A percentile compares a stretch with the other conserved stretches of the same genome.
Evolutionary conservation across 2,113 vertebrate species (phyloP).

Genomic region (Cinclus mexicanus): DNA sequence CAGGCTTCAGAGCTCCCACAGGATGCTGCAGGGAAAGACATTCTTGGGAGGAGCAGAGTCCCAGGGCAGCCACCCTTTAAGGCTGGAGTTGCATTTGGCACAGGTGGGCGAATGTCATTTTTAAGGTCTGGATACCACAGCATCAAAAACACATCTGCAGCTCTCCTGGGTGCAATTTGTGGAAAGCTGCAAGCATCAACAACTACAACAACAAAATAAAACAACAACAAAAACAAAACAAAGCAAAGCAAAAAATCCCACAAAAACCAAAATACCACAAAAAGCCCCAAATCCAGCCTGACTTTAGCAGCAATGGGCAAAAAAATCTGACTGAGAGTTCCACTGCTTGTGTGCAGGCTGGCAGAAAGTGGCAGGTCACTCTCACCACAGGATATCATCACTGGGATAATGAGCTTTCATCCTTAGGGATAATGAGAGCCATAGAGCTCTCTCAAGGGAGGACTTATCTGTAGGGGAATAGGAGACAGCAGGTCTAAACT

Average conservation of each 20-base stretch:
- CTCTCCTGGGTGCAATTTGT: not conserved
- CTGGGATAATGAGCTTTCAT: not conserved
- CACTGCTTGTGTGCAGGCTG: not conserved
- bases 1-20: not conserved
- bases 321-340: not conserved
- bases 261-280: not conserved
- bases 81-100: not conserved
- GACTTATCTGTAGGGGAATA: not conserved
- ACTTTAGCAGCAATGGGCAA: not conserved
- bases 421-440: not conserved
- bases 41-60: not conserved
- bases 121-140: not conserved
- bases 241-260: not conserved
- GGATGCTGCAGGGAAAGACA: not conserved
- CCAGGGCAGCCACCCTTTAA: not conserved
- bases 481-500: not conserved
- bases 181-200: not conserved
- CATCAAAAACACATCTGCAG: not conserved
- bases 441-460: not conserved
- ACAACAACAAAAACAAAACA: not conserved
- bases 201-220: not conserved
- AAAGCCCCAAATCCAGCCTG: not conserved
- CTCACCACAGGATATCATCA: fast-evolving
- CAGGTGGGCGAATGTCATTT: not conserved
- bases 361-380: not conserved